Evolutionary conservation across 2,797 vertebrate genomes (phyloP), one percentile per base, ranked within the genome.

Genomic region (Semaprochilodus insignis): DNA sequence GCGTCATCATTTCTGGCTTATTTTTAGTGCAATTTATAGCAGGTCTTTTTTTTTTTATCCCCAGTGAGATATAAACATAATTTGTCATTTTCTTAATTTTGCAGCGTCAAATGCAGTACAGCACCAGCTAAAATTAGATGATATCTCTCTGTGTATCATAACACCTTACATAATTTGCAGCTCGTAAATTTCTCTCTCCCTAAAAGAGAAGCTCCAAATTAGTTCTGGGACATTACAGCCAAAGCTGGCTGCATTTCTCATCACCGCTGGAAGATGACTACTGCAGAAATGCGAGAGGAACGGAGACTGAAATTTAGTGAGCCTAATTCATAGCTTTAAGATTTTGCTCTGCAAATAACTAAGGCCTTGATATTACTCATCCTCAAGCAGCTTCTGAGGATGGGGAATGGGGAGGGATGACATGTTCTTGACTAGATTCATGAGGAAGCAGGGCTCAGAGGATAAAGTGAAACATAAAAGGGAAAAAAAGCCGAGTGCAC

Each of bases 191-290:
- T 84, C 54, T 51, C n/a, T 60, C 57, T 74, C 79, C 60, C 25
- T 83, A 40, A 55, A 83, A 85, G 73, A 75, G 69, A 59, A 71
- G 23, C 25, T 76, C 71, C 67, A 55, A 82, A 86, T 85, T 83
- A 72, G 80, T 87, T 83, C 81, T 70, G 77, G 76, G 85, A 86
- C 78, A 81, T 79, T 84, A 72, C 67, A 74, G 78, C 75, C 55
- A 17, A 76, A 67, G 78, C 31, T 62, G 67, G 27, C 34, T 71
- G 40, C 67, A 54, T 70, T 54, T 84, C 81, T 84, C 80, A 40
- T 62, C 76, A 52, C 80, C 65, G 36, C 8, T 19, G 19, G 55
- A 27, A 81, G 60, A 81, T 77, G 54, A 86, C 71, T 83, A 19
- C 75, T 74, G 79, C 59, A 67, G 69, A 75, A 81, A 83, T 75